Evolutionary conservation across 2,797 vertebrate genomes (phyloP).

Genomic region (Merluccius polli): DNA sequence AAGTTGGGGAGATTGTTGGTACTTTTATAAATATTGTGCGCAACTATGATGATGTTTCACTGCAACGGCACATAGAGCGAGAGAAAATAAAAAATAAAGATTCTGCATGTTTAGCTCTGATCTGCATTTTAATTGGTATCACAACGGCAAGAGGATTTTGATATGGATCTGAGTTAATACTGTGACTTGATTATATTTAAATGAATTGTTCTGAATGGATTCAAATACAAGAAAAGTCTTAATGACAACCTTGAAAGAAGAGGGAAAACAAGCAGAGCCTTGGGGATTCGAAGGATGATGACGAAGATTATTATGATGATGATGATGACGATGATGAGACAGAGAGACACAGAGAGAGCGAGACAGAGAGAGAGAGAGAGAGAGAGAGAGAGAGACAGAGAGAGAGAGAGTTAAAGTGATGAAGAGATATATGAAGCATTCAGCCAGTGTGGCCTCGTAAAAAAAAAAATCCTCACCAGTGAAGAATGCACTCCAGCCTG

Average conservation of each 20-base stretch:
- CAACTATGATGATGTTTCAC: too few species aligned
- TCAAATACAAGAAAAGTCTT: too few species aligned
- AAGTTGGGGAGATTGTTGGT: too few species aligned
- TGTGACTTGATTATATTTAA: background rate
- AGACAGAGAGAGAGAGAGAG: slow-evolving; percentile 4
- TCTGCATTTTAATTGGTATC: background rate
- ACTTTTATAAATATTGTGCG: too few species aligned
- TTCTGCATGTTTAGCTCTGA: background rate
- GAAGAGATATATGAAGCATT: slow-evolving; percentile 49
- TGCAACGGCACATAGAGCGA: background rate
- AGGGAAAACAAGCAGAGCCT: too few species aligned
- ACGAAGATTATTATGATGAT: too few species aligned
- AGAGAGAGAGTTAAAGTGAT: background rate
- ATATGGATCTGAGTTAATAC: background rate
- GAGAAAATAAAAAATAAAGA: background rate
- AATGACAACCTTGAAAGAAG: too few species aligned
- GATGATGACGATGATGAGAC: background rate
- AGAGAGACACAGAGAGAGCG: background rate
- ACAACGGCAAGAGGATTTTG: background rate
- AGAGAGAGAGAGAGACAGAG: slow-evolving; percentile 21
- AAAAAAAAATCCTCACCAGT: slow-evolving; percentile 48
- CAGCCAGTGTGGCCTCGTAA: slow-evolving; percentile 43
- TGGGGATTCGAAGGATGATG: too few species aligned
- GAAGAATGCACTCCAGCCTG: slow-evolving; percentile 54
- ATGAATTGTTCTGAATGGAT: too few species aligned